Base-by-base conservation (phyloP, 2,888 invertebrate genomes). In the Gisinianus flammeolus region DNA sequence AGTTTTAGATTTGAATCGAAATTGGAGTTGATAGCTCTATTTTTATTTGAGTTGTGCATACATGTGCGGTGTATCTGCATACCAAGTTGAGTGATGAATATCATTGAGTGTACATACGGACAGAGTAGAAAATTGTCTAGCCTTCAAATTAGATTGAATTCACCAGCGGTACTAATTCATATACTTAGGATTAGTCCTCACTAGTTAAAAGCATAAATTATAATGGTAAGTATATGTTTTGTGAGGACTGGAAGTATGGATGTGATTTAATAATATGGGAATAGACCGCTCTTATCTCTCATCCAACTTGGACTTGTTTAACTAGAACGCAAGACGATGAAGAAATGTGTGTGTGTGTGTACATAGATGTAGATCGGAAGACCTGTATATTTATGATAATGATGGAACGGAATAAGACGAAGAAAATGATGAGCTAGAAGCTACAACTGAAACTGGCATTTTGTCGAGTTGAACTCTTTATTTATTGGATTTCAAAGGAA, bases 401-500 rank as follows among this genome's bases (percentile, higher is more conserved):
- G 35, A 35, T 35, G 35, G 26, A 26, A 24, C 28, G 28, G 62
- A 26, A 26, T 16, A 26, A 58, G 56, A n/a, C 3, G 22, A 58
- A 22, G 56, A 58, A 22, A 24, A 1, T 6, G 16, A 58, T 58
- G 56, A 58, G 22, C 8, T 58, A 22, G 44, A 16, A n/a, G n/a
- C n/a, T n/a, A n/a, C n/a, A 44, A 44, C 16, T 44, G 44, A 44
- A 44, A 44, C 19, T 44, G 44, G 44, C 44, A 44, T 44, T 58
- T 58, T 54, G 66, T 30, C 30, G 30, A 66, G 66, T 66, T 68
- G 33, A 68, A 68, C 68, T 68, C 68, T 22, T 68, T 68, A 67
- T 67, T 67, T 67, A 68, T 68, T 68, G 68, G 44, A 68, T 68
- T 35, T 35, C 68, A 68, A 68, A 68, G 68, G 68, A 68, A 24